Base-by-base conservation (phyloP, 2,113 vertebrate genomes). In the Ifrita kowaldi region DNA sequence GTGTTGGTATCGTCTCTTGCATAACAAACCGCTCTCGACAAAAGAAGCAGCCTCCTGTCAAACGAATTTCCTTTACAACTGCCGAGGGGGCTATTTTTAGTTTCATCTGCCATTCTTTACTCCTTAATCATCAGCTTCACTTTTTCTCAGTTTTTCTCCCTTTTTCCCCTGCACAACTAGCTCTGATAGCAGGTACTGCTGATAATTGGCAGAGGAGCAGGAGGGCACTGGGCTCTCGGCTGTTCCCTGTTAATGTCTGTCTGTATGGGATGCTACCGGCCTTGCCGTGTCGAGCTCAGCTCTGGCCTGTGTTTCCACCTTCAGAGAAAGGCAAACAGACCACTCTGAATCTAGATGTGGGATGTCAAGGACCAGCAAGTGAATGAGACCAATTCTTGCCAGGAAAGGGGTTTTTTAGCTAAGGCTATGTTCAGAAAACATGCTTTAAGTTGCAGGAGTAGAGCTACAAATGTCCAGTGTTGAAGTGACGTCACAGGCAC, bases 11-110 rank as follows among this genome's bases (percentile, higher is more conserved):
- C 91, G 49, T 95, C 95, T 94, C 96, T 97, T 97, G 96, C 97
- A 97, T 93, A 97, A 97, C 95, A 97, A 97, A 97, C 97, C 94
- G 47, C 97, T 93, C 87, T 95, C 17, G 37, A 97, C 95, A 97
- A 97, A 97, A 97, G 96, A 96, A 97, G 94, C 97, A 96, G 97
- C 89, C 95, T 95, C 88, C 97, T 96, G 97, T 94, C 97, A 97
- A 97, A 97, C 96, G 93, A 97, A 97, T 97, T 97, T 97, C 97
- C 97, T 97, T 90, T 97, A 93, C 80, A 97, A 96, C 97, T 97
- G 97, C 92, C 85, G 55, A 92, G 83, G 79, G 65, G 53, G 67
- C 78, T 97, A 96, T 97, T 97, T 97, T 96, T 96, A 95, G 96
- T 96, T 94, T 96, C 69, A 94, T 96, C 90, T 96, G 84, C 85